Conservation (phyloP, 2,888 invertebrate species). For the Zaprionus bogoriensis region DNA sequence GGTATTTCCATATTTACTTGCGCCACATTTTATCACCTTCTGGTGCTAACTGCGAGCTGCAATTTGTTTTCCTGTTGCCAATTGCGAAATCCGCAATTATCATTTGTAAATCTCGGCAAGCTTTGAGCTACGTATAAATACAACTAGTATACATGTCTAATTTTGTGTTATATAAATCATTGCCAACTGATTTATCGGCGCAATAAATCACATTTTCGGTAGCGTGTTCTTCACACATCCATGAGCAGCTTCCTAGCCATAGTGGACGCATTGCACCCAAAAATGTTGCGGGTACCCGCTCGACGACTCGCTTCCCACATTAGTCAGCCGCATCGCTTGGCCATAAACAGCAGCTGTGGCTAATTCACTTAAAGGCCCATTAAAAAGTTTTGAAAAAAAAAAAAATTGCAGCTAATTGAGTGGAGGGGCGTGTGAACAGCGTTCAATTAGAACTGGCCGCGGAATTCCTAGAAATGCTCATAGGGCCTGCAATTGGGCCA, state of each 20-base stretch:
- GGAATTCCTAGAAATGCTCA: conserved; percentile 15
- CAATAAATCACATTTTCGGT: background rate
- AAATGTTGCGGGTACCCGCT: background rate
- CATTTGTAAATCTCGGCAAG: no score
- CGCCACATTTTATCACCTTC: background rate
- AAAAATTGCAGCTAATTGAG: conserved; percentile 49
- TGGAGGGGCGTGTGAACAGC: conserved; percentile 52
- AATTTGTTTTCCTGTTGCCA: background rate
- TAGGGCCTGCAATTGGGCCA: conserved; percentile 52
- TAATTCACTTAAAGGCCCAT: conserved; percentile 63
- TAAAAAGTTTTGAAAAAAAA: conserved; percentile 41
- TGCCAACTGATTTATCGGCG: background rate
- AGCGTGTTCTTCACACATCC: conserved; percentile 26
- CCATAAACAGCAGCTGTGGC: conserved; percentile 61
- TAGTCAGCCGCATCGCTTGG: conserved; percentile 38
- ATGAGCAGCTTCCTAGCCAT: conserved; percentile 10
- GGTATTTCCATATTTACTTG: background rate
- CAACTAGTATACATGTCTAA: background rate
- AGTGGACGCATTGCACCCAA: conserved; percentile 12
- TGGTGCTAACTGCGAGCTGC: background rate
- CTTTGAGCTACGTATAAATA: no score
- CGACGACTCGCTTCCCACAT: conserved; percentile 63
- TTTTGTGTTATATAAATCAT: background rate
- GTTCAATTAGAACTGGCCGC: conserved; percentile 33
- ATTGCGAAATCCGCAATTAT: background rate